A percentile compares a stretch with the other conserved stretches of the same genome.
phyloP scores from a whole-genome alignment of 1,140 invertebrate species.

The Nomia melanderi region DNA sequence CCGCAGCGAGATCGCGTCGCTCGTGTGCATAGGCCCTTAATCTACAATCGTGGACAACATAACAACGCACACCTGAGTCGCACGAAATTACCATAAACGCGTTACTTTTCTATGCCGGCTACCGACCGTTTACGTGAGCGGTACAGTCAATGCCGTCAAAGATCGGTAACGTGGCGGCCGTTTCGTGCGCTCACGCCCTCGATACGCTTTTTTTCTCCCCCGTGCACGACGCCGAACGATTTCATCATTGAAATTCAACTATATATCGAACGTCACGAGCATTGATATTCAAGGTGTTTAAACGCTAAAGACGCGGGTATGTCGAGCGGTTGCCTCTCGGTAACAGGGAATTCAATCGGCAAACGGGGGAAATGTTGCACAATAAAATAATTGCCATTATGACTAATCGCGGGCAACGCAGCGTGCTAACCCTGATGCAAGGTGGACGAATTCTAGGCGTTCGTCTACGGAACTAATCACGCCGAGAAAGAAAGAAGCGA shows the following conservation, averaged over 20 bases:
- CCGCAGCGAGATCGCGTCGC: too few species aligned
- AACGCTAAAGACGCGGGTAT: slow-evolving; percentile 8
- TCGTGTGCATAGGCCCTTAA: not conserved
- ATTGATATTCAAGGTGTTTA: slow-evolving; percentile 36
- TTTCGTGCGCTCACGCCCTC: not conserved
- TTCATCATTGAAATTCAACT: slow-evolving; percentile 25
- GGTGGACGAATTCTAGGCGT: slow-evolving; percentile 7
- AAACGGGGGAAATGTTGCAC: slow-evolving; percentile 7
- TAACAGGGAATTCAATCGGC: slow-evolving; percentile 13
- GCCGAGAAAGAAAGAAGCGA: not conserved
- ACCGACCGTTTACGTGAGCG: too few species aligned
- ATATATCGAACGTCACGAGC: not conserved
- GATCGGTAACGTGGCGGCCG: not conserved
- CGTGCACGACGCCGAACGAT: not conserved
- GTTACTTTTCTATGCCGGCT: not conserved
- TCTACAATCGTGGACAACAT: slow-evolving; percentile 1
- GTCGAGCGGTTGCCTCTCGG: not conserved
- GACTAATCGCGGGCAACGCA: slow-evolving; percentile 9
- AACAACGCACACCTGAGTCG: slow-evolving; percentile 3
- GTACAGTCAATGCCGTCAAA: not conserved
- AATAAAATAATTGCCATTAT: slow-evolving; percentile 24
- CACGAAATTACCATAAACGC: not conserved
- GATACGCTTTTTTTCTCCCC: not conserved
- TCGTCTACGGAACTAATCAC: not conserved
- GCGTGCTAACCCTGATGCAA: slow-evolving; percentile 1